phyloP scores from a whole-genome alignment of 2,113 vertebrate genomes.

The Camarhynchus parvulus region DNA sequence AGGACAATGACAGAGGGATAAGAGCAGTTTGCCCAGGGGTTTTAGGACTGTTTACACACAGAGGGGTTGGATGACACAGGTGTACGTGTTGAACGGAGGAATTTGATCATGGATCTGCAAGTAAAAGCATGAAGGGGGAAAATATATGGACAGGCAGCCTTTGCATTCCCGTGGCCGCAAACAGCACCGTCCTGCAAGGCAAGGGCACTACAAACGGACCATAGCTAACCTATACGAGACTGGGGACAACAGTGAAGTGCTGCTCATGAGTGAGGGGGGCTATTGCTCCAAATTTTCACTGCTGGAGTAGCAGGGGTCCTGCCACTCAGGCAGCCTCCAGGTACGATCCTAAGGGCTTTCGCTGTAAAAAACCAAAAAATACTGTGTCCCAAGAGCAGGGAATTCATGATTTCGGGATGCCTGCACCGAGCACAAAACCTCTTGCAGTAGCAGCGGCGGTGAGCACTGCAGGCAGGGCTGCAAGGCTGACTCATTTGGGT shows the following conservation, averaged over 20 bases:
- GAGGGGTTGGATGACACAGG: neutral
- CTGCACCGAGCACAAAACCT: neutral
- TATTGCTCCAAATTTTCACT: neutral
- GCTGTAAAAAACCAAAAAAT: neutral
- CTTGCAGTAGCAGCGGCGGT: accelerated
- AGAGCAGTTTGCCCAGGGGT: neutral
- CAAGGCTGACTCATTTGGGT: neutral
- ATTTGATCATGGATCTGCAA: neutral
- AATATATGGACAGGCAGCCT: neutral
- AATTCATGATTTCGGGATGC: neutral
- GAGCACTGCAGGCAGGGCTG: neutral
- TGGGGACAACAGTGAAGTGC: neutral
- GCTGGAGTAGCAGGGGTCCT: neutral
- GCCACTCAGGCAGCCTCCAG: accelerated
- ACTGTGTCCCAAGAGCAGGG: neutral
- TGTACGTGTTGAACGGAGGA: neutral
- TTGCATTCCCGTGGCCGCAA: neutral
- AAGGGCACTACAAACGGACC: neutral
- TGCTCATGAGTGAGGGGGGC: neutral
- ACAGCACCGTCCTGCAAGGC: accelerated
- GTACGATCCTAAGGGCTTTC: neutral
- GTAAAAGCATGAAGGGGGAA: neutral
- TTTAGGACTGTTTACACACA: neutral
- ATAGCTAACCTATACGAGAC: accelerated
- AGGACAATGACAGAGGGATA: neutral